Conservation (phyloP, 2,797 vertebrate genomes). For the Lepilemur ruficaudatus region DNA sequence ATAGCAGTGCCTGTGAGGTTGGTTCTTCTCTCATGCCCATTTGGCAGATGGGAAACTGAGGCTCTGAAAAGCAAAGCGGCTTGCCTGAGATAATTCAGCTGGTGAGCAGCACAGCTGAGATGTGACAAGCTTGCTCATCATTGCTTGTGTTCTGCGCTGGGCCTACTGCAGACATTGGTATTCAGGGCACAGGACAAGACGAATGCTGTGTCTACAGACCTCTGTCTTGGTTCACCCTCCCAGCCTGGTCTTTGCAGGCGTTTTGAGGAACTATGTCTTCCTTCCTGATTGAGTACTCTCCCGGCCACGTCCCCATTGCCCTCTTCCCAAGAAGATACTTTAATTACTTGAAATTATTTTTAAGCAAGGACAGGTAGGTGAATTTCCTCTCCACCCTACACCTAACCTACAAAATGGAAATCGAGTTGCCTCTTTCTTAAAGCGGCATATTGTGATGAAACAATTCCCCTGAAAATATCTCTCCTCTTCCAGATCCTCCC, state of each 20-base stretch:
- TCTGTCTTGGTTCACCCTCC: conserved; percentile 35
- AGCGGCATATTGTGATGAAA: conserved; percentile 10
- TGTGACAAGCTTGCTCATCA: not conserved
- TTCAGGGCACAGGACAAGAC: conserved; percentile 38
- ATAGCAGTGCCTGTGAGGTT: not conserved
- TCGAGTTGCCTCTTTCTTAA: conserved; percentile 19
- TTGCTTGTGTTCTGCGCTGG: not conserved
- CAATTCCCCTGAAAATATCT: not conserved
- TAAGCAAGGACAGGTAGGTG: conserved; percentile 61
- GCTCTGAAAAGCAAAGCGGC: not conserved
- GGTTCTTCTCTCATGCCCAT: not conserved
- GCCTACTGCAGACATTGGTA: not conserved
- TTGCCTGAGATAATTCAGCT: not conserved
- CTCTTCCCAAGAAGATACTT: conserved; percentile 56
- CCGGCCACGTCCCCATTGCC: not conserved
- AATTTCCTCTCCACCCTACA: conserved; percentile 60
- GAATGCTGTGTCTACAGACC: conserved; percentile 49
- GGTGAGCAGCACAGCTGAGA: not conserved
- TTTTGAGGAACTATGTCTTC: conserved; percentile 28
- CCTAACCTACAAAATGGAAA: conserved; percentile 56
- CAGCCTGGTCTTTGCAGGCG: conserved; percentile 16
- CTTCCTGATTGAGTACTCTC: conserved; percentile 25
- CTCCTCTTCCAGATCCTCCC: not conserved
- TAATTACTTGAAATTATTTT: conserved; percentile 71
- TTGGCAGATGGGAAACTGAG: not conserved